phyloP scores from a whole-genome alignment of 2,797 vertebrate genomes.

The Diplodus sargus region DNA sequence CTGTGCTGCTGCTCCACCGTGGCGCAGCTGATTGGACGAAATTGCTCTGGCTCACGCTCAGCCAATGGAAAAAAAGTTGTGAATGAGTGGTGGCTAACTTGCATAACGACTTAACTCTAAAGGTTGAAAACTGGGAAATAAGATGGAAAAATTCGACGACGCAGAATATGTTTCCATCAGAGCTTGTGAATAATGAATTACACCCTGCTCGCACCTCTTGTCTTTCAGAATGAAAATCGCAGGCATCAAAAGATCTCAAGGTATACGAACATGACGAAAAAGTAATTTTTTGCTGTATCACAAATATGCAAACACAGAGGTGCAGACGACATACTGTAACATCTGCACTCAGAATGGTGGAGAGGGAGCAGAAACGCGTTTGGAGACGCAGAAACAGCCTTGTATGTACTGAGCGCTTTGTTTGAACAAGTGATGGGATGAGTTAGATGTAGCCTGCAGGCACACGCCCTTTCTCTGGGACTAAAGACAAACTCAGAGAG shows the following conservation, averaged over 20 bases:
- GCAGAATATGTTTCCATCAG: constrained; percentile 45
- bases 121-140: constrained; percentile 14
- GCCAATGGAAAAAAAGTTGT: constrained; percentile 59
- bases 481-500: neutral
- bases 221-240: constrained; percentile 99
- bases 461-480: constrained; percentile 21
- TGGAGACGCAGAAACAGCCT: constrained; percentile 24
- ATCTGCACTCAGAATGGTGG: constrained; percentile 29
- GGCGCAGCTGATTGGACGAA: constrained; percentile 62
- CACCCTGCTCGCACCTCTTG: constrained; percentile 87
- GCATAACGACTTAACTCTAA: neutral
- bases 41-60: constrained; percentile 12
- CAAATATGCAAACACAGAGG: constrained; percentile 50
- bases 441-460: constrained; percentile 33
- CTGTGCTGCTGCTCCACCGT: constrained; percentile 42
- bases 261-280: constrained; percentile 85
- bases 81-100: constrained; percentile 38
- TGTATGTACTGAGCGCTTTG: constrained; percentile 28
- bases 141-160: neutral
- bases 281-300: constrained; percentile 55
- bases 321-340: constrained; percentile 13
- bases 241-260: constrained; percentile 93
- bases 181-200: constrained; percentile 62
- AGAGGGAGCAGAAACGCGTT: constrained; percentile 8
- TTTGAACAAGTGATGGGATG: constrained; percentile 31